phyloP scores from a whole-genome alignment of 2,888 invertebrate species.

The Latrodectus hesperus region DNA sequence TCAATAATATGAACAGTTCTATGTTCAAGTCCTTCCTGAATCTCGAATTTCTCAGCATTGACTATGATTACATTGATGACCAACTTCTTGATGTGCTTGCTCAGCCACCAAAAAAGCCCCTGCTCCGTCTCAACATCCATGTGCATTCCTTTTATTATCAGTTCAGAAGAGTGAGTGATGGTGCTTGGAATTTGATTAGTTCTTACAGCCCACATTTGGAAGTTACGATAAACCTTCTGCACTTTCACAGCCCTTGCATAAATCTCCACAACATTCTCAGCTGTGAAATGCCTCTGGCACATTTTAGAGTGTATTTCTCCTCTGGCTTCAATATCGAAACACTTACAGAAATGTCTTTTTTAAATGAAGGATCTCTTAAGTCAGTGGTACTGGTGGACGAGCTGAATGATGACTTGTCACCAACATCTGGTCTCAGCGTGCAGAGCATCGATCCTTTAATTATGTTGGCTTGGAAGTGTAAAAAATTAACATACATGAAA shows the following conservation, averaged over 20 bases:
- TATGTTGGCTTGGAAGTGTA: constrained; percentile 82
- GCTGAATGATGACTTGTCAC: constrained; percentile 66
- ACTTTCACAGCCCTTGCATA: constrained; percentile 82
- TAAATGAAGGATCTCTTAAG: constrained; percentile 75
- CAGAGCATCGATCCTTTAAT: constrained; percentile 79
- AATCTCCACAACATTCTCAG: constrained; percentile 81
- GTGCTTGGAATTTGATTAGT: constrained; percentile 80
- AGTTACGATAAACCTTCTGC: constrained; percentile 80
- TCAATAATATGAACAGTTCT: constrained; percentile 78
- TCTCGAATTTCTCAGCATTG: constrained; percentile 79
- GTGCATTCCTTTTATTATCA: constrained; percentile 82
- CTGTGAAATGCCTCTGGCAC: constrained; percentile 83
- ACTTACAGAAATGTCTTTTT: constrained; percentile 77
- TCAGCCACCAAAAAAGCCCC: constrained; percentile 71
- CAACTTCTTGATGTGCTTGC: constrained; percentile 73
- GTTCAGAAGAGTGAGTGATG: constrained; percentile 81
- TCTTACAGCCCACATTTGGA: constrained; percentile 78
- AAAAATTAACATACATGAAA: constrained; percentile 79
- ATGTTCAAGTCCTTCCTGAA: constrained; percentile 80
- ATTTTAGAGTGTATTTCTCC: constrained; percentile 82
- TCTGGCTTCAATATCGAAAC: constrained; percentile 81
- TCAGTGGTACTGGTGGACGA: constrained; percentile 82
- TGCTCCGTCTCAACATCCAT: constrained; percentile 80
- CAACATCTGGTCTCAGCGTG: constrained; percentile 63
- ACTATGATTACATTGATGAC: constrained; percentile 75